Base-by-base conservation (phyloP, 2,113 vertebrate genomes). In the Hassar affinis region DNA sequence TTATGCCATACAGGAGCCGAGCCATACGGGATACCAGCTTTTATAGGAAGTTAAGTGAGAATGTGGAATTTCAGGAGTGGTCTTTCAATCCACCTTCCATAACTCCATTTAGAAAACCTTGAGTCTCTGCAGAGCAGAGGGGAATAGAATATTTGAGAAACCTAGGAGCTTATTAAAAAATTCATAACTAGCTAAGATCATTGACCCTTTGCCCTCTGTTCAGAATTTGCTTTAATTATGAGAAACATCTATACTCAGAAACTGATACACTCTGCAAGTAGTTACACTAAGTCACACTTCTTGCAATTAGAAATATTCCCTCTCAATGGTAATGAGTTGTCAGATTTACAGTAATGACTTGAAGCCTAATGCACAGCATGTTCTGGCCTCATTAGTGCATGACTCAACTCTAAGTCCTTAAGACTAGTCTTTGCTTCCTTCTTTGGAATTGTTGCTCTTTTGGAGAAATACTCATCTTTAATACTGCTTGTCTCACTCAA, bases 361-460 rank as follows among this genome's bases (percentile, higher is more conserved):
- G 69, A 61, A 82, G 45, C 30, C 33, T 69, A 45, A 57, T 38
- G 49, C 22, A 22, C 59, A 45, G 4, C 30, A 52, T 78, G 56
- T 88, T 81, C 86, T 85, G 79, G 18, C 80, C 88, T 91, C 78
- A 86, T 93, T 92, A 91, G 88, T 80, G 80, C 52, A 77, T 79
- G 82, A 56, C 83, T 92, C 87, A 25, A 88, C 90, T 80, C 71
- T 84, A 85, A 90, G 86, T 89, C 88, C 90, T 88, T 81, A 84
- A 76, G 87, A 89, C 80, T 88, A 79, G 85, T 82, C 74, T 89
- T 17, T 77, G 54, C 78, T 84, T 80, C 30, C 66, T 80, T 84
- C 80, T 82, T 77, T 57, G 25, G 12, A 69, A 27, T 49, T 76
- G n/a, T 30, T 54, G 47, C 27, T 27, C 30, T 25, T 82, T 85